Evolutionary conservation across 2,797 vertebrate species (phyloP).

Genomic region (Notoglanidium macrostoma): DNA sequence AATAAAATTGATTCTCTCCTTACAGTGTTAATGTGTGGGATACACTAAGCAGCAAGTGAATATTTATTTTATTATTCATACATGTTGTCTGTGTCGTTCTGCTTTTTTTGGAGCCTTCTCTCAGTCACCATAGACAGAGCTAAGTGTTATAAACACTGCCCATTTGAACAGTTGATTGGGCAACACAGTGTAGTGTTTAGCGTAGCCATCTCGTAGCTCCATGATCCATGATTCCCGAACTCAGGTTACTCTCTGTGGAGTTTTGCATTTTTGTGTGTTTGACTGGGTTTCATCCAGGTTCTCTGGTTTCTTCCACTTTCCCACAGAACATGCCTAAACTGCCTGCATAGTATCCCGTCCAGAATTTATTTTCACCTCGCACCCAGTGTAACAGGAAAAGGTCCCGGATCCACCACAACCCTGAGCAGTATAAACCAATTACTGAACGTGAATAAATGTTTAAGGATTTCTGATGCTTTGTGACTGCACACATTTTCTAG

Average conservation of each 20-base stretch:
- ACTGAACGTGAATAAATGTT: background rate
- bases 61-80: background rate
- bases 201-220: background rate
- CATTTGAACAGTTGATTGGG: background rate
- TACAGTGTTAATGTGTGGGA: no score
- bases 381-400: background rate
- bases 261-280: background rate
- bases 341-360: background rate
- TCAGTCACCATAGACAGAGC: background rate
- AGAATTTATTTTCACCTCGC: background rate
- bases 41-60: background rate
- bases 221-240: background rate
- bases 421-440: background rate
- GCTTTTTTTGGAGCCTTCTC: background rate
- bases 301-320: background rate
- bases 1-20: no score
- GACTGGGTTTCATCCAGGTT: background rate
- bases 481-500: background rate
- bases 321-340: background rate
- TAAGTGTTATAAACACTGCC: background rate
- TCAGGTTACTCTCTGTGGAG: background rate
- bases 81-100: background rate
- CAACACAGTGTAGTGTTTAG: background rate
- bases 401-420: no score
- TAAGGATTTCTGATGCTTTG: background rate